Evolutionary conservation across 2,888 invertebrate species (phyloP), one percentile per base, ranked within the genome.

Genomic region (Harpagoxenus sublaevis): DNA sequence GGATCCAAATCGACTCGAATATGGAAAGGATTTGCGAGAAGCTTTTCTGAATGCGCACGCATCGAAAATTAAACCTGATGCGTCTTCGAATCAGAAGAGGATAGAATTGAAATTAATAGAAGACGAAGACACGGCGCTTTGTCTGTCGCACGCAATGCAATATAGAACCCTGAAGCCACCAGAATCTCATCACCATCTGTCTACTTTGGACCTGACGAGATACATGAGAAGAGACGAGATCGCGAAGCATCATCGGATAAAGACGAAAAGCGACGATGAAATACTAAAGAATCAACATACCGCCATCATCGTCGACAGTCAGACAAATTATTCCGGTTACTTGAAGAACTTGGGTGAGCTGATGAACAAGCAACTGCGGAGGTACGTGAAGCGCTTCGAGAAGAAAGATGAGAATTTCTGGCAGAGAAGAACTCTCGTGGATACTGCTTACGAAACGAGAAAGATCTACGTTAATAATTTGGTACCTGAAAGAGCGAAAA

Each of bases 11-110:
- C 89, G 91, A 23, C 63, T 85, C 9, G 57, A 87, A 9, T 93
- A 90, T 0, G 92, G 93, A 6, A 88, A 65, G 31, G 70, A 84
- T 9, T 66, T 92, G 6, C 83, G 91, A 18, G 88, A 90, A 66
- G 57, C 66, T 5, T 93, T 93, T 39, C 9, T 90, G 6, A 83
- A 71, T 6, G 39, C 81, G 45, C 42, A 90, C 28, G 60, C 55
- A 9, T 71, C 12, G 15, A 71, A 15, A 23, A 31, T 78, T 12
- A 31, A 60, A 51, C 6, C 35, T 18, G 6, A 75, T 0, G 18
- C 31, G 4, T 31, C 39, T 9, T 73, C 15, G 23, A 31, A 66
- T 18, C 28, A 15, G 12, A 57, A 2, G 1, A 35, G 18, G 6
- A 77, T 5, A 28, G 55, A 75, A 3, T 12, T 53, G 3, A 55